Base-by-base conservation (phyloP, 2,113 vertebrate species). In the Cynopterus brachyotis region DNA sequence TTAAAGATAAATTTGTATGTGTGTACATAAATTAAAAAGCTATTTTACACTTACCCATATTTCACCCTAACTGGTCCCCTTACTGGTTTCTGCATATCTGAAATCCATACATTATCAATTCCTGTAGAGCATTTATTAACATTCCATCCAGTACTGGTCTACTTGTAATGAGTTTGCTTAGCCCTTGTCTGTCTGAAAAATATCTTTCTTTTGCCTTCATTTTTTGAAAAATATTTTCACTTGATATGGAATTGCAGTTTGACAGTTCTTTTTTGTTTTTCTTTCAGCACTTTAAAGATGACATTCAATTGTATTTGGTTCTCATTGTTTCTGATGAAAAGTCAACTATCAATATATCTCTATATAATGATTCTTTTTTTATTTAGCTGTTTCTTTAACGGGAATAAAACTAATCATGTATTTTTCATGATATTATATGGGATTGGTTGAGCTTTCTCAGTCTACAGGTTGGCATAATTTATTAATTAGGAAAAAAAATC, bases 181-280 rank as follows among this genome's bases (percentile, higher is more conserved):
- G 37, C 4, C 57, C 80, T 32, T 83, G 1, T 80, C 12, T 32
- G 35, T 80, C 42, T 89, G 66, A 66, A 89, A 87, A 55, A 28
- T 60, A 2, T 59, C 26, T 91, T 59, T 50, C 35, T 62, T 75
- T 78, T 60, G n/a, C 24, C 15, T 89, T 76, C 19, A 16, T 55
- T 64, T 64, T 90, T 95, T 69, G 57, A 86, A 62, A 47, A 78
- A 26, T 87, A 92, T 59, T 76, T 96, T 91, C 26, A 70, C 42
- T 76, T 35, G 13, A 75, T 37, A 37, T n/a, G 16, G 24, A 91
- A 89, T 81, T 85, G 30, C 20, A 73, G 9, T 87, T 42, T 57
- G 42, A 22, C 30, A 16, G n/a, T 45, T 79, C 9, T n/a, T 88
- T 73, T 55, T 42, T 86, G 2, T 42, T 69, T 62, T 83, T 26